Percentiles rank a stretch among this genome's conserved stretches.
These are phyloP conservation scores for Lophura swinhoii DNA, from an alignment of 2,797 vertebrate genomes.

Conservation along the genomic window DNA sequence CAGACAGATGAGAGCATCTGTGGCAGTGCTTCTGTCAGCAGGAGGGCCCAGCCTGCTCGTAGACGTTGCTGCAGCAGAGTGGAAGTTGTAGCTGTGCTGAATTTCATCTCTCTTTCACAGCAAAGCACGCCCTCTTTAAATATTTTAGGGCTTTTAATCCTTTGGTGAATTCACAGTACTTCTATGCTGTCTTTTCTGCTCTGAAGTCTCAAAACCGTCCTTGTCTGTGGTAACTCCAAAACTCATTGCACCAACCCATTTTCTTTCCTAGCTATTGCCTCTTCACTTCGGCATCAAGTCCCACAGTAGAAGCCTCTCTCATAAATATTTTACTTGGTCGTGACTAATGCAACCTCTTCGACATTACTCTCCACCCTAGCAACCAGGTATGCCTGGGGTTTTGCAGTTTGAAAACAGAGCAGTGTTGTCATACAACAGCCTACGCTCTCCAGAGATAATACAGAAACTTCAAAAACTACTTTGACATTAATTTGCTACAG, in stretches of 20 bases:
- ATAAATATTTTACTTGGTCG: neutral
- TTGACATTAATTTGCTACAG: neutral
- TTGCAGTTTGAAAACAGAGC: constrained; percentile 16
- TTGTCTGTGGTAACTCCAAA: neutral
- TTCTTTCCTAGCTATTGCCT: neutral
- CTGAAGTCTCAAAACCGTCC: neutral
- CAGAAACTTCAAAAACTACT: neutral
- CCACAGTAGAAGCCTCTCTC: neutral
- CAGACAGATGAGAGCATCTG: neutral
- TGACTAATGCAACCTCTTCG: neutral
- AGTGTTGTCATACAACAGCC: neutral
- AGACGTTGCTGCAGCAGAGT: accelerated
- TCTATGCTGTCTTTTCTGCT: neutral
- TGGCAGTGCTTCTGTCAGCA: neutral
- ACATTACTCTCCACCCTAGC: neutral
- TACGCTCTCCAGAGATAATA: neutral
- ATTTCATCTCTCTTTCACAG: neutral
- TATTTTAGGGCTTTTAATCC: neutral
- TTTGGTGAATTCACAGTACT: neutral
- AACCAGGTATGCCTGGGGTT: neutral
- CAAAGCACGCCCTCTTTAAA: neutral
- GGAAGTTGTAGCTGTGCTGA: neutral
- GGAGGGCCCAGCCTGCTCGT: neutral
- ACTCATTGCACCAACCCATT: accelerated
- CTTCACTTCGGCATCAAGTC: neutral